Base-by-base conservation (phyloP, 2,113 vertebrate species). In the Ceyx melanurus region DNA sequence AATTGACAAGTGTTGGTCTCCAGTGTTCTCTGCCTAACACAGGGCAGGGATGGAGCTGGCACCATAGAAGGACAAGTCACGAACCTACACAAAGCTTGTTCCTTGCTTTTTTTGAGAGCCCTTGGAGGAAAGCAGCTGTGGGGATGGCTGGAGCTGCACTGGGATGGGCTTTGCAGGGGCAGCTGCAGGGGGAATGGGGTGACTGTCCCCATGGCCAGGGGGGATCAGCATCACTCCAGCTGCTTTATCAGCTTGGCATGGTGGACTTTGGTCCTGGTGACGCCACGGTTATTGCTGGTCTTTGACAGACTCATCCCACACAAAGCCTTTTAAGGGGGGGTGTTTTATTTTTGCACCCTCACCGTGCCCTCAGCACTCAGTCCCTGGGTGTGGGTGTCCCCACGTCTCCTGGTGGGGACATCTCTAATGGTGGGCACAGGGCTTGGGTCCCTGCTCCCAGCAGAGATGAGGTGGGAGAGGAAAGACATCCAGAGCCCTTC, bases 1-100 rank as follows among this genome's bases (percentile, higher is more conserved):
- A 54, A 29, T 5, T 31, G 43, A n/a, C 50, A 29, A 64, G 18
- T 5, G 33, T 60, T 76, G 72, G 88, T 56, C 48, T 71, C 48
- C 56, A 10, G 3, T 1, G 6, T 51, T 15, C 31, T 80, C 33
- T 33, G 31, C 3, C 0, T 8, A 21, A 21, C 0, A 0, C 62
- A 3, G 6, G 66, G 13, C 5, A 1, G 15, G 61, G 66, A n/a
- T 2, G 19, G 66, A 68, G 35, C 50, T 9, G 72, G 68, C 37
- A 22, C 31, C 0, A 0, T 18, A 10, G 50, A 76, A 26, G 15
- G n/a, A 17, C 60, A 43, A 46, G 9, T 2, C 56, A 28, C 1
- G 0, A 56, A 11, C 45, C 3, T 0, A 40, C 68, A 40, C 22
- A 11, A 86, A 62, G 28, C 12, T 2, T 0, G 31, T 80, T 19